These are phyloP conservation scores for Zoanthus sociatus DNA, from an alignment of 92 coral and sea anemone species.

Conservation along the genomic window DNA sequence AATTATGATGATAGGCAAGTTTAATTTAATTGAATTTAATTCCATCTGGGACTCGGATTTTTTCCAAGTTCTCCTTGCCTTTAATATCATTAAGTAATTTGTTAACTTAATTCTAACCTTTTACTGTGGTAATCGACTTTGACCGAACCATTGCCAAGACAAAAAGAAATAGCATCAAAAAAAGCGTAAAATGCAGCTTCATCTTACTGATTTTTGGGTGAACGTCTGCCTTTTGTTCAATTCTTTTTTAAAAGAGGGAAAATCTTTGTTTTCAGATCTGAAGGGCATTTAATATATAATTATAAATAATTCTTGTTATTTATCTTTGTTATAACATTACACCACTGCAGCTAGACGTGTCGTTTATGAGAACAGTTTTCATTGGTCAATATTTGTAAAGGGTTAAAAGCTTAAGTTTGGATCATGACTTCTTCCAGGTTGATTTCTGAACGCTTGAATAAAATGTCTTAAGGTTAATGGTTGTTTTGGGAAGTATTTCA, in stretches of 20 bases:
- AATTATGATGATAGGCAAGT: no score
- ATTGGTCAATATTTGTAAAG: conserved; percentile 4
- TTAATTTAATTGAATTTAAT: no score
- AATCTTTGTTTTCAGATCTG: not conserved
- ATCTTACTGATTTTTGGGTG: not conserved
- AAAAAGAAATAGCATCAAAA: not conserved
- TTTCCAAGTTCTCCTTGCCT: no score
- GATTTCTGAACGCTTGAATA: conserved; percentile 34
- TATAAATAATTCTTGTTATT: conserved; percentile 2
- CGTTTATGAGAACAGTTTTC: not conserved
- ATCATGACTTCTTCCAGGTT: conserved; percentile 27
- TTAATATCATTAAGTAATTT: not conserved
- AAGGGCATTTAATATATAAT: not conserved
- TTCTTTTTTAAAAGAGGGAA: not conserved
- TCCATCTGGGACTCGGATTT: no score
- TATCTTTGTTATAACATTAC: not conserved
- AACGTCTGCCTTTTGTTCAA: not conserved
- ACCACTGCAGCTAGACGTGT: conserved; percentile 16
- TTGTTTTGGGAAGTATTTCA: not conserved
- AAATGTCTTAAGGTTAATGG: conserved; percentile 9
- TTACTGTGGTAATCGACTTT: conserved; percentile 29
- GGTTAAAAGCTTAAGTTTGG: conserved; percentile 27
- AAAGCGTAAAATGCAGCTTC: not conserved
- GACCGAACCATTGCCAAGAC: conserved; percentile 11
- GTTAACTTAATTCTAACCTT: conserved; percentile 3